Base-by-base conservation (phyloP, 1,140 invertebrate genomes). In the Vanessa atalanta region DNA sequence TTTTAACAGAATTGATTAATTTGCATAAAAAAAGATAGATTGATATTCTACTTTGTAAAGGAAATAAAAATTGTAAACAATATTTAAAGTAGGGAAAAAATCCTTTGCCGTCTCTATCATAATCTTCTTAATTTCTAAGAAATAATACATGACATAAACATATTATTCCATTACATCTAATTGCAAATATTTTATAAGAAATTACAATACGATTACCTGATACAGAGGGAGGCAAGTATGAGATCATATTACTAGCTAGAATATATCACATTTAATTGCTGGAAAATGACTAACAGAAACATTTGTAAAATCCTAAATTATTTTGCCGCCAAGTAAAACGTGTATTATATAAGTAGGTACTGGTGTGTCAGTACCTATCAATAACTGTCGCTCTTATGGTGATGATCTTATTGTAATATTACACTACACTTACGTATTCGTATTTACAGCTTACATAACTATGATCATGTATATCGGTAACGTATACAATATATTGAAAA, bases 191-290 rank as follows among this genome's bases (percentile, higher is more conserved):
- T 57, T 23, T n/a, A 15, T 23, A 16, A 13, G 53, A 57, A 23
- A 57, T 26, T 23, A 26, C 20, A 67, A 55, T 9, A 43, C 9
- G 15, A 53, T 67, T 67, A 55, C 65, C 65, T 67, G 65, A 67
- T 67, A 55, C 20, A 11, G 16, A 13, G 26, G 9, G 16, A 13
- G 15, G n/a, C 48, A 53, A 1, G n/a, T 67, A 51, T 67, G 65
- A 67, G 50, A 67, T 67, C 65, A 67, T 67, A 67, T 53, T 67
- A 67, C 65, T 23, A 67, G 65, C 51, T 53, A 67, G 1, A 47
- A 55, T 37, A 55, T 67, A 53, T 67, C 65, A 67, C 31, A 37
- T 55, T 67, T 53, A 43, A 37, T 67, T 53, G 15, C 65, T 55
- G n/a, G 65, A 67, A 66, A 67, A 55, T 37, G 48, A 55, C 50